Base-by-base conservation (phyloP, 1,140 invertebrate species). In the Theocolax elegans region DNA sequence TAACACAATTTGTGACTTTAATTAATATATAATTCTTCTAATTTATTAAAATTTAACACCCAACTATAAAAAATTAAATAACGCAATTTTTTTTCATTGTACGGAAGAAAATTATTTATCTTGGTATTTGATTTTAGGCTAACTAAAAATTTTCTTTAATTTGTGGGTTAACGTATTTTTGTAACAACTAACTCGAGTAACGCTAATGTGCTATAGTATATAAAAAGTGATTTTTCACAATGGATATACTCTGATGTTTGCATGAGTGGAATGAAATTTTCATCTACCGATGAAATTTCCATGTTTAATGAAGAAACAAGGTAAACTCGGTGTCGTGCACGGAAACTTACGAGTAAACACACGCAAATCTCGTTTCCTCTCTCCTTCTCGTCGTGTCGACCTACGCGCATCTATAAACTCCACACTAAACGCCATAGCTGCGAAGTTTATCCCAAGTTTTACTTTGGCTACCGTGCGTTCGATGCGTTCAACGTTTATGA, bases 281-380 rank as follows among this genome's bases (percentile, higher is more conserved):
- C 17, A 46, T 17, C 13, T n/a, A 15, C 40, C 49, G 15, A 17
- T 27, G 42, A 23, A 59, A 38, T 67, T 59, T 67, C 44, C 66
- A 51, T 59, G 31, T 49, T 51, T 67, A 67, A 67, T 59, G 66
- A 67, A 67, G 54, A 59, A 59, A 53, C 21, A 21, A 17, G 38
- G 7, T 25, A 15, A 58, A 46, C 13, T 58, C 56, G 40, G 29
- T n/a, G 21, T n/a, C 21, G 12, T n/a, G 40, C 54, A 15, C 35
- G 31, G 10, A 9, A 46, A 23, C 48, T 63, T n/a, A 15, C 38
- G n/a, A 17, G 46, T 17, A 56, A 54, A 38, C 38, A 31, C 13
- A 54, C 27, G 21, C 51, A 53, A 69, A 69, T 69, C 58, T 46
- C 38, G 58, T 54, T 56, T 59, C 12, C 27, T 19, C 38, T 38